Percentiles rank a stretch among this genome's conserved stretches.
phyloP scores from a whole-genome alignment of 2,888 invertebrate species.

The Xanthorhoe designata region DNA sequence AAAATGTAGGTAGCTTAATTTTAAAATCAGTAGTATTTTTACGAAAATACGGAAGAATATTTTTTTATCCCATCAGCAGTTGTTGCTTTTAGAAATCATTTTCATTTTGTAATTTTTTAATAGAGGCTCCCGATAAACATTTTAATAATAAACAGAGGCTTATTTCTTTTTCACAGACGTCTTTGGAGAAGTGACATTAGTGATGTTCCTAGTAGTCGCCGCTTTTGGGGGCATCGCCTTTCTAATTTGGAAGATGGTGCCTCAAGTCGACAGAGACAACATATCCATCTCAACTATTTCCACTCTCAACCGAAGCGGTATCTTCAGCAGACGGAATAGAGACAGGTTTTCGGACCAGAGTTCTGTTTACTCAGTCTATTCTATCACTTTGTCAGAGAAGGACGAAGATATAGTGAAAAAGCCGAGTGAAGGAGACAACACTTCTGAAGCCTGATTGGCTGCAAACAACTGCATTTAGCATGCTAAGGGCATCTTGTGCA shows the following conservation, averaged over 20 bases:
- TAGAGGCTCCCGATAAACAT: background rate
- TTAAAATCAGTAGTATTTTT: too few relatives aligned
- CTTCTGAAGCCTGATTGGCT: constrained; percentile 75
- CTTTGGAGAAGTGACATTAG: constrained; percentile 79
- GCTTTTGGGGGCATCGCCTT: constrained; percentile 85
- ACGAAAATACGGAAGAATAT: too few relatives aligned
- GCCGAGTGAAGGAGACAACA: constrained; percentile 73
- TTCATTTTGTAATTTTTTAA: too few relatives aligned
- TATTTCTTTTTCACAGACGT: constrained; percentile 65
- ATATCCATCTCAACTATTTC: constrained; percentile 77
- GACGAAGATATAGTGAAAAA: constrained; percentile 70
- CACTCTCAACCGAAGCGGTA: constrained; percentile 71
- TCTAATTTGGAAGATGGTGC: constrained; percentile 84
- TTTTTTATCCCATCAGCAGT: too few relatives aligned
- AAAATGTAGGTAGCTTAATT: too few relatives aligned
- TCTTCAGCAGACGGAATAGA: constrained; percentile 72
- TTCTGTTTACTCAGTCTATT: constrained; percentile 82
- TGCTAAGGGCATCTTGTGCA: background rate
- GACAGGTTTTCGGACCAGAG: constrained; percentile 78
- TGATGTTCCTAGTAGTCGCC: constrained; percentile 86
- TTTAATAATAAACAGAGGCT: background rate
- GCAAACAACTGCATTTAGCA: background rate
- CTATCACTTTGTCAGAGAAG: constrained; percentile 80
- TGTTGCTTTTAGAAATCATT: too few relatives aligned
- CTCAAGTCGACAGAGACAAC: constrained; percentile 81